These are phyloP conservation scores for Geococcyx californianus DNA, from an alignment of 2,113 vertebrate species.

Conservation along the genomic window DNA sequence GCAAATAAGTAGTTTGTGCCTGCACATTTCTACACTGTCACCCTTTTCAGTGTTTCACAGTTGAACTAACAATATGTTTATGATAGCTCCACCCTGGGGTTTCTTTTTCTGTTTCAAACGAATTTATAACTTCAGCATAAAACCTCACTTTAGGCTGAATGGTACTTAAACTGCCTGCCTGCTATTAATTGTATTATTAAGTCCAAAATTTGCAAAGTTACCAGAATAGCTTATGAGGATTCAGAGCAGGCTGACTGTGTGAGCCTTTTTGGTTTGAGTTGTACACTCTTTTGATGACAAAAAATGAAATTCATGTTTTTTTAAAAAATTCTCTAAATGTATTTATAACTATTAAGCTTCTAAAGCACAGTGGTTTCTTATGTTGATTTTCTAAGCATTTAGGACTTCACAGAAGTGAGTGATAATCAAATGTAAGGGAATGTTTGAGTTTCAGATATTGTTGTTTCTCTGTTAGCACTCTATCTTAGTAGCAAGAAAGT, in stretches of 20 bases:
- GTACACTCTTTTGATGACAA: background rate
- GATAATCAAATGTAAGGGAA: background rate
- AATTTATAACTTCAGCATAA: background rate
- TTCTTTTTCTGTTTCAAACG: background rate
- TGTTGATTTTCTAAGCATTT: background rate
- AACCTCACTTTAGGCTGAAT: background rate
- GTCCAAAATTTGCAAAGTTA: background rate
- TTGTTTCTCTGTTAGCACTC: background rate
- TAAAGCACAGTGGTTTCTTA: background rate
- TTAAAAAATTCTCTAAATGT: background rate
- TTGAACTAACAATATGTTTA: background rate
- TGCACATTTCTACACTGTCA: background rate
- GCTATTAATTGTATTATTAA: background rate
- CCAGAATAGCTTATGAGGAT: background rate
- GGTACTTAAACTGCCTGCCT: background rate
- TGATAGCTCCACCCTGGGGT: background rate
- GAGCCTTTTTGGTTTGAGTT: background rate
- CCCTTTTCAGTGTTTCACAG: background rate
- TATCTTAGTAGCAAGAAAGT: background rate
- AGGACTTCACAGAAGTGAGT: background rate
- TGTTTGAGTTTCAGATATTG: background rate
- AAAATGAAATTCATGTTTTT: background rate
- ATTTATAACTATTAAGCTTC: background rate
- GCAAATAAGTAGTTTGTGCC: background rate
- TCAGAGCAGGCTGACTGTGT: background rate